Base-by-base conservation (phyloP, 2,797 vertebrate species). In the Arvicola amphibius region DNA sequence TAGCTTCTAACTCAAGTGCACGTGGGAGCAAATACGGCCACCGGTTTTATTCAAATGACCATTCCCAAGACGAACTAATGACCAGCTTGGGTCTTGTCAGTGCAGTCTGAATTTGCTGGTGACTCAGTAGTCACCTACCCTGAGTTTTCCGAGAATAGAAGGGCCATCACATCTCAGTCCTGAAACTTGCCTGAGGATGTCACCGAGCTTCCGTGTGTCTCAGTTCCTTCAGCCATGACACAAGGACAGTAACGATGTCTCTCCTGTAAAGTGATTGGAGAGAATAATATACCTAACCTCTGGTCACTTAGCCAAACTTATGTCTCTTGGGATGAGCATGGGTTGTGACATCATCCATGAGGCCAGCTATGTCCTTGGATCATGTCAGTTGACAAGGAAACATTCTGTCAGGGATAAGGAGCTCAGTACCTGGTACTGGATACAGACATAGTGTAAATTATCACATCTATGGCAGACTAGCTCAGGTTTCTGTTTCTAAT, bases 401-500 rank as follows among this genome's bases (percentile, higher is more conserved):
- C 11, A 73, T 29, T 86, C 46, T 37, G 8, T 48, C 37, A 6
- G 32, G 27, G 5, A 29, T 61, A 48, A 94, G 37, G n/a, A 59
- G 71, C 17, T n/a, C 32, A 27, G 37, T 11, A 34, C 9, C 67
- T 67, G 29, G 43, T 21, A 61, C 16, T 37, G 27, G 6, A 43
- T 11, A n/a, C 13, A 74, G 43, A 73, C 37, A 65, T 73, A n/a
- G 13, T 0, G 3, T 89, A 74, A 85, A 94, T 94, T 61, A 95
- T 91, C 13, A 81, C 6, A n/a, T 6, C 53, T n/a, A 27, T 71
- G 81, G 63, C 29, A 73, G 56, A 76, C 0, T 85, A 89, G 91
- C 80, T 43, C 74, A 53, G 87, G 37, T 74, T 90, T 94, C 77
- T 88, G n/a, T 74, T 91, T 85, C 59, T 53, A 71, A 83, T 9